Evolutionary conservation across 2,113 vertebrate genomes (phyloP).

Genomic region (Numida meleagris): DNA sequence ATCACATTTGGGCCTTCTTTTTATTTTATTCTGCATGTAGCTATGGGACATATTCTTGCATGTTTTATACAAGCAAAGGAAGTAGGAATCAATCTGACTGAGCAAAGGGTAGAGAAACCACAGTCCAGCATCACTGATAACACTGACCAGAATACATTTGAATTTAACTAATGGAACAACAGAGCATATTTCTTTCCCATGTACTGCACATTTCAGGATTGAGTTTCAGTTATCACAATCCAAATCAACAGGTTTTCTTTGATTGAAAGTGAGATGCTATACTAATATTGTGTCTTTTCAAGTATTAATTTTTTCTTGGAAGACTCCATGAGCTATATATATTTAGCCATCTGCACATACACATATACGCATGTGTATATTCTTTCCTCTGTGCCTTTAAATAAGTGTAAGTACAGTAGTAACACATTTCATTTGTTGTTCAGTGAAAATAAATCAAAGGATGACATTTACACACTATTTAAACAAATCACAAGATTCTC

Average conservation of each 20-base stretch:
- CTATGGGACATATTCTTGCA: background rate
- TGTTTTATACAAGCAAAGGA: background rate
- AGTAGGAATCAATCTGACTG: background rate
- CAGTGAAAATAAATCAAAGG: background rate
- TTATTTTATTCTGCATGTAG: background rate
- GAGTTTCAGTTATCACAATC: background rate
- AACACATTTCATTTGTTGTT: background rate
- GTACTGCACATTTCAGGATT: background rate
- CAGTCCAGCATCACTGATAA: background rate
- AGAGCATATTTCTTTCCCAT: background rate
- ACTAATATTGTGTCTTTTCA: background rate
- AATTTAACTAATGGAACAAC: background rate
- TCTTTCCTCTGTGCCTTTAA: background rate
- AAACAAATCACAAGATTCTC: background rate
- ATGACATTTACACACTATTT: background rate
- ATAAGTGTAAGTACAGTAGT: background rate
- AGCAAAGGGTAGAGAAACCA: background rate
- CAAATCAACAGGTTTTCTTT: background rate
- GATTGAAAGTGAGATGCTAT: background rate
- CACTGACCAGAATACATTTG: background rate
- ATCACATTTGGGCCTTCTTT: background rate
- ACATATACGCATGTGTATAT: rapidly evolving
- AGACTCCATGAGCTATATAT: background rate
- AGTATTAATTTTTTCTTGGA: background rate
- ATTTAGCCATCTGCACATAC: background rate